Percentiles rank a stretch among this genome's conserved stretches.
These are phyloP conservation scores for Seriola rivoliana DNA, from an alignment of 2,113 vertebrate species.

Conservation along the genomic window DNA sequence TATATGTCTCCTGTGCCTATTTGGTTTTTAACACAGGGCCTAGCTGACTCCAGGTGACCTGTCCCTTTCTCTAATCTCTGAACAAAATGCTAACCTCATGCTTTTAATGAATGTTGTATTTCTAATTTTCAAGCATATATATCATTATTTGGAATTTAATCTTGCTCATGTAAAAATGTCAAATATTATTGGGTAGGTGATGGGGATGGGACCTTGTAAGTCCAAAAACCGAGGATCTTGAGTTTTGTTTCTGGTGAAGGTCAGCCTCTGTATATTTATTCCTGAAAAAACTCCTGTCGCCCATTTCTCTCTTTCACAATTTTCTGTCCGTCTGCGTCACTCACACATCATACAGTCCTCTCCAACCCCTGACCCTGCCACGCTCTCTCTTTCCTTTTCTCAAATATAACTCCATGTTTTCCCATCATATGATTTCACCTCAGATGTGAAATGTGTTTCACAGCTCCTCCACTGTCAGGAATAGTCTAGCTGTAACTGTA, in stretches of 20 bases:
- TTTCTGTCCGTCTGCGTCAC: background rate
- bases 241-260: background rate
- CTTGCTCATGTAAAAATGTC: background rate
- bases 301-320: background rate
- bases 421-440: slow-evolving; percentile 53
- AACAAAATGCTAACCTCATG: background rate
- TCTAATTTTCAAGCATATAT: background rate
- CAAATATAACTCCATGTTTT: slow-evolving; percentile 34
- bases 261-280: background rate
- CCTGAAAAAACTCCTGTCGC: background rate
- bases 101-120: background rate
- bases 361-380: background rate
- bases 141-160: background rate
- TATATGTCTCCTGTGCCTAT: background rate
- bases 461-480: slow-evolving; percentile 67
- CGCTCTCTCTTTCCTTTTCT: background rate
- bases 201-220: background rate
- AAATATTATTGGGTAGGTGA: background rate
- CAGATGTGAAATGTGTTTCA: slow-evolving; percentile 68
- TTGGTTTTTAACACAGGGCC: background rate
- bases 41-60: background rate
- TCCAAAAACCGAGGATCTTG: background rate
- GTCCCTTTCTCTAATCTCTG: background rate
- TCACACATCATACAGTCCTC: slow-evolving; percentile 9
- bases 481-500: slow-evolving; percentile 80